Evolutionary conservation across 1,140 invertebrate species (phyloP), one percentile per base, ranked within the genome.

Genomic region (Microvelia longipes): DNA sequence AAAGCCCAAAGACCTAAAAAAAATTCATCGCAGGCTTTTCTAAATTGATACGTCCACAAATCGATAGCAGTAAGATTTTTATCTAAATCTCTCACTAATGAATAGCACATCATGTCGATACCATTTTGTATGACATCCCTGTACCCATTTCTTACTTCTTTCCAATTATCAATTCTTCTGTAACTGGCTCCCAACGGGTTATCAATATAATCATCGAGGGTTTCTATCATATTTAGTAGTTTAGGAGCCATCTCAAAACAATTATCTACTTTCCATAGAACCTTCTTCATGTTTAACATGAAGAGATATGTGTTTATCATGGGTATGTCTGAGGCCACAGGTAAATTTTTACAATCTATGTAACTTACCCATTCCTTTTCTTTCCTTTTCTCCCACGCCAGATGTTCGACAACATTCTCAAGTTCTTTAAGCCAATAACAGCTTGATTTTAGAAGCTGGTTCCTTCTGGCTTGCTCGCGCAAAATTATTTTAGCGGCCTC

Each of bases 251-350:
- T 77, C 19, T 79, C 65, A 13, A 73, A 35, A 24, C 69, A 70
- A 67, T 79, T 76, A 26, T 80, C 75, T 68, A 84, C 81, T 1
- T 78, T 80, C 19, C 80, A 77, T 2, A 77, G 69, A 1, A 82
- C 77, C 2, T 83, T 78, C 60, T 81, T 77, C 67, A 82, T 73
- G 28, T 82, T 79, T 85, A 85, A 86, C 14, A 86, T 76, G 73
- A 84, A 86, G 2, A 87, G 76, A 71, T 86, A 87, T 1, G 83
- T 85, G 69, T 86, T 85, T 75, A 88, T 79, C 68, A 86, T 80
- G 5, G 81, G 78, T 14, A 83, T 77, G 72, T 80, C 79, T 1
- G 77, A 78, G 0, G 85, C 83, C 76, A 86, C 82, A 0, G 87
- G 87, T 24, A 87, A 77, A 28, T 85, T 83, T 66, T 86, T 83